Evolutionary conservation across 1,140 invertebrate species (phyloP), one percentile per base, ranked within the genome.

Genomic region (Brachionus sp.): DNA sequence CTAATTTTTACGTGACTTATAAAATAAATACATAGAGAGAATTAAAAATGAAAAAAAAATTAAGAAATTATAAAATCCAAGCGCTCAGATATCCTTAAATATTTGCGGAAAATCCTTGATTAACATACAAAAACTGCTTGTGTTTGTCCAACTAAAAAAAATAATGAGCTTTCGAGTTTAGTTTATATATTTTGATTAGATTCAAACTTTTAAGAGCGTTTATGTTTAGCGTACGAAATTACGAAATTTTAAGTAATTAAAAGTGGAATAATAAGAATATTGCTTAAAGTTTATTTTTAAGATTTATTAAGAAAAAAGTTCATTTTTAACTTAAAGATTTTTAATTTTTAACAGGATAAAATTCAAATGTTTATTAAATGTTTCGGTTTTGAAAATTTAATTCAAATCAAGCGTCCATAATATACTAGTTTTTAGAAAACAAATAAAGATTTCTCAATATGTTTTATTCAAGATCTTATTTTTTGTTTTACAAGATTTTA

Each of bases 1-100:
- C 25, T 37, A 66, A 66, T 37, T 66, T 66, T 66, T 66, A 66
- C 64, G 64, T 66, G 64, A 66, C 64, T 66, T 66, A 7, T 19
- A 23, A 25, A 57, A 16, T 57, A 57, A 57, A 57, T 57, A 57
- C 19, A 29, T 35, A 33, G 25, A 5, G 25, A 33, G 23, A 33
- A 23, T 33, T 66, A 66, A 66, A 33, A 33, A 13, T 7, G n/a
- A n/a, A 66, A 66, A 66, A 66, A 33, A 66, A 33, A 33, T 29
- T 57, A 13, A 66, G 33, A 66, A 66, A 37, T 33, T 33, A 33
- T 66, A 12, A 66, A 66, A 66, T 9, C 19, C 50, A 57, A 66
- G n/a, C 64, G 9, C 33, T 66, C 25, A 66, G 25, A 66, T 66
- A 66, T 66, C 64, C 64, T 66, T 66, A 37, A 66, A 33, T 66